Evolutionary conservation across 2,888 invertebrate genomes (phyloP).

Genomic region (Alcis repandata): DNA sequence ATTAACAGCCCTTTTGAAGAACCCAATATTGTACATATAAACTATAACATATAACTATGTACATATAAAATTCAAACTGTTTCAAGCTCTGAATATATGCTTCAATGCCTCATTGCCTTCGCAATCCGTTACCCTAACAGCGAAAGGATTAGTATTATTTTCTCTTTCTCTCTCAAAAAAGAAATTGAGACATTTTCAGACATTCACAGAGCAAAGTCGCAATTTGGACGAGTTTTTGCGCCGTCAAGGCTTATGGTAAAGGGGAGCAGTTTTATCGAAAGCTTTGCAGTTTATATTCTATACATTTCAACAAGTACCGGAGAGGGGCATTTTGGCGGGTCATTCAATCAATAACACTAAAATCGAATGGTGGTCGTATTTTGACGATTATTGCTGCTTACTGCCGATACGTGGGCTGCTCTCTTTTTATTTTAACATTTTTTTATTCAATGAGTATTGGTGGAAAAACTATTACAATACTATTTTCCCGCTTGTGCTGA

Average conservation of each 20-base stretch:
- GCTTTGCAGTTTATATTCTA: slow-evolving; percentile 47
- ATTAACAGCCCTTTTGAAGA: no score
- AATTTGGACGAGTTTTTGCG: slow-evolving; percentile 41
- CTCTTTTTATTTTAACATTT: slow-evolving; percentile 19
- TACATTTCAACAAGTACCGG: slow-evolving; percentile 45
- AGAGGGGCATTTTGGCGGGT: slow-evolving; percentile 42
- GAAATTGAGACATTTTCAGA: slow-evolving; percentile 41
- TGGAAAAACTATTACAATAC: neutral
- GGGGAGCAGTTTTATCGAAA: slow-evolving; percentile 45
- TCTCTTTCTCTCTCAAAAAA: slow-evolving; percentile 35
- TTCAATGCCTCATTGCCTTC: slow-evolving; percentile 17
- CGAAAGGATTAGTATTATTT: slow-evolving; percentile 34
- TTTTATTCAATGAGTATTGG: slow-evolving; percentile 5
- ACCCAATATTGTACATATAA: no score
- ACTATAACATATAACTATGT: no score
- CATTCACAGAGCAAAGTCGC: slow-evolving; percentile 39
- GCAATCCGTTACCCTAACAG: slow-evolving; percentile 20
- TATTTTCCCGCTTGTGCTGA: neutral
- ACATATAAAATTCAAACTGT: neutral
- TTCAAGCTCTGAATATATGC: neutral
- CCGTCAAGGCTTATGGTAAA: slow-evolving; percentile 42
- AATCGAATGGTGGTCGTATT: slow-evolving; percentile 44
- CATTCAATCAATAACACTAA: slow-evolving; percentile 50
- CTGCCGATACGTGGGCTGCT: slow-evolving; percentile 28
- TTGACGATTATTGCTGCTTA: slow-evolving; percentile 39